Evolutionary conservation across 1,140 invertebrate species (phyloP).

Genomic region (Saccostrea echinata): DNA sequence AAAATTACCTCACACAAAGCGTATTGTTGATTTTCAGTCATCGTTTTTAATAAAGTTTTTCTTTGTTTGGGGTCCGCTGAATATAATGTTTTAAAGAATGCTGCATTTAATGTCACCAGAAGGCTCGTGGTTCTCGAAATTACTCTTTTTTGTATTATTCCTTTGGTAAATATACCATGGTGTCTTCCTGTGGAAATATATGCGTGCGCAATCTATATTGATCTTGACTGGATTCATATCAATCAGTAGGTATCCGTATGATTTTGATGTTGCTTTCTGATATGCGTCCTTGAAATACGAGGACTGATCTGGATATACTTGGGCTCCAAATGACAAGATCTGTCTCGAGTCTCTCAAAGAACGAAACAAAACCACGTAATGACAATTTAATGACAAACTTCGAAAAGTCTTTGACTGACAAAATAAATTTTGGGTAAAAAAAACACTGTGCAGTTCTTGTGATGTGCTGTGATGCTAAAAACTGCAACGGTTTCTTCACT

Average conservation of each 20-base stretch:
- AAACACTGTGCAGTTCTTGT: conserved; percentile 24
- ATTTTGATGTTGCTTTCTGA: conserved; percentile 25
- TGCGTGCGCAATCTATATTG: conserved; percentile 29
- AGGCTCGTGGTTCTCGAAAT: conserved; percentile 13
- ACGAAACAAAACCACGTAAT: conserved; percentile 26
- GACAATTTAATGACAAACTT: conserved; percentile 1
- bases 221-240: background rate
- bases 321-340: conserved; percentile 23
- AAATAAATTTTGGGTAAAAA: conserved; percentile 40
- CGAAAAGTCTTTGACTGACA: background rate
- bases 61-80: background rate
- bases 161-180: background rate
- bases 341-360: background rate
- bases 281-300: conserved; percentile 48
- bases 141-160: background rate
- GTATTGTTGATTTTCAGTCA: background rate
- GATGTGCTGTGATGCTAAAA: conserved; percentile 39
- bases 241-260: background rate
- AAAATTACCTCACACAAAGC: background rate
- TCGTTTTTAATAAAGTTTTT: conserved; percentile 28
- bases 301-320: conserved; percentile 43
- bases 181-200: background rate
- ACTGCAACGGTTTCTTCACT: background rate
- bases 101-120: conserved; percentile 16
- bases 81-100: conserved; percentile 26